phyloP scores from a whole-genome alignment of 2,888 invertebrate genomes.

The Coremacera marginata region DNA sequence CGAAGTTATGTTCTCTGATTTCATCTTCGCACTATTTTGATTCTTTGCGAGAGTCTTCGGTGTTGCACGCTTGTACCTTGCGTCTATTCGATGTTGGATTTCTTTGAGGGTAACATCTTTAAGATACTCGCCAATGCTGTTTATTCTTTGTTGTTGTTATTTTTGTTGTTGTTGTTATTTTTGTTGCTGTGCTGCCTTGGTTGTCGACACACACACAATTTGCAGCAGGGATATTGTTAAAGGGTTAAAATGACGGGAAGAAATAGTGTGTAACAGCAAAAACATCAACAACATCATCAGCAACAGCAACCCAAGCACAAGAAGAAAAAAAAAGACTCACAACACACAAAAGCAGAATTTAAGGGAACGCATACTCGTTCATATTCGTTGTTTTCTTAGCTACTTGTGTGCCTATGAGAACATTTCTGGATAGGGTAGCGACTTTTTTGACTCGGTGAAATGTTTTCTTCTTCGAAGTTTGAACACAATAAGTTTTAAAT shows the following conservation, averaged over 20 bases:
- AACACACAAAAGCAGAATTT: not conserved
- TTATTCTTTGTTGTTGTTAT: not conserved
- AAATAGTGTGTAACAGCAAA: not conserved
- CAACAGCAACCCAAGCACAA: not conserved
- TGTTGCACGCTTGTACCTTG: slow-evolving; percentile 21
- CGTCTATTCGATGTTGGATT: slow-evolving; percentile 32
- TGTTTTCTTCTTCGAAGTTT: not conserved
- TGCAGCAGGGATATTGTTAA: slow-evolving; percentile 34
- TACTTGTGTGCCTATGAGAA: not conserved
- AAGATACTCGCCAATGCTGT: slow-evolving; percentile 19
- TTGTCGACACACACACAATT: slow-evolving; percentile 1
- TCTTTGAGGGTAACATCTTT: slow-evolving; percentile 38
- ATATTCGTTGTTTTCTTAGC: not conserved
- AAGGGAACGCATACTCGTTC: not conserved
- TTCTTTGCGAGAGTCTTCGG: slow-evolving; percentile 10
- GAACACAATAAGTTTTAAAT: not conserved
- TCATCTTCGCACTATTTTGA: slow-evolving; percentile 54
- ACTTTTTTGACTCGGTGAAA: not conserved
- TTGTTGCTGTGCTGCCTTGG: not conserved
- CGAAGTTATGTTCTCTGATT: slow-evolving; percentile 65
- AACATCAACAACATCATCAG: slow-evolving; percentile 10
- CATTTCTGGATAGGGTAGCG: not conserved
- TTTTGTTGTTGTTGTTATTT: not conserved
- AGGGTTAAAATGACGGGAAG: slow-evolving; percentile 42
- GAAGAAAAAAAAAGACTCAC: not conserved